Evolutionary conservation across 2,113 vertebrate species (phyloP), one percentile per base, ranked within the genome.

Genomic region (Brachyhypopomus gauderio): DNA sequence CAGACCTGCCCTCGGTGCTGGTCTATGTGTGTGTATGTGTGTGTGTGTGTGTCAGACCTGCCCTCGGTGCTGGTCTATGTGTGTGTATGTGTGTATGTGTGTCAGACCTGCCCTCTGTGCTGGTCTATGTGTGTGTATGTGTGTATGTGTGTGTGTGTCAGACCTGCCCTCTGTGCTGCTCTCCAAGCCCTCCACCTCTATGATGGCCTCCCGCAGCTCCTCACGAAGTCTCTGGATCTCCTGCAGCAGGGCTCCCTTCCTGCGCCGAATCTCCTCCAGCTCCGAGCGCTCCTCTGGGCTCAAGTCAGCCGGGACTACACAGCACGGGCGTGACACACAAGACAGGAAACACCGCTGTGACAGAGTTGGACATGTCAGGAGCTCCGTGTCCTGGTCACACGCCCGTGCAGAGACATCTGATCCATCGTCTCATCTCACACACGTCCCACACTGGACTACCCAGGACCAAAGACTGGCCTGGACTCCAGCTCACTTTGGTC

Each of bases 141-240:
- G 63, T 27, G 12, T 48, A 34, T 48, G 12, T 23, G n/a, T 77
- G 64, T 36, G 64, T 16, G 2, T 45, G 55, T 25, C 92, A 88
- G 86, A 97, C 96, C 96, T 97, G 92, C 96, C 96, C 92, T 97
- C 96, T 12, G 92, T 93, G 86, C 94, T 96, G 87, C 91, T 94
- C 87, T 96, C 95, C 67, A 96, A 93, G 34, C 95, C 96, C 83
- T 96, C 96, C 86, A 97, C 96, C 86, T 97, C 96, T 23, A 96
- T 92, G 90, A 97, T 96, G 67, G 96, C 96, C 86, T 97, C 96
- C 2, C 95, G 92, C 63, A 97, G 90, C 84, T 97, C 95, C 85
- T 97, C 95, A 5, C 95, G 90, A 74, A 97, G 92, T 81, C 95
- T 93, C 91, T 96, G 95, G 88, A 96, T 97, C 92, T 97, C 96